These are phyloP conservation scores for Stichopus horrens DNA, from an alignment of 53 echinoderm and acorn worm genomes.

Conservation along the genomic window DNA sequence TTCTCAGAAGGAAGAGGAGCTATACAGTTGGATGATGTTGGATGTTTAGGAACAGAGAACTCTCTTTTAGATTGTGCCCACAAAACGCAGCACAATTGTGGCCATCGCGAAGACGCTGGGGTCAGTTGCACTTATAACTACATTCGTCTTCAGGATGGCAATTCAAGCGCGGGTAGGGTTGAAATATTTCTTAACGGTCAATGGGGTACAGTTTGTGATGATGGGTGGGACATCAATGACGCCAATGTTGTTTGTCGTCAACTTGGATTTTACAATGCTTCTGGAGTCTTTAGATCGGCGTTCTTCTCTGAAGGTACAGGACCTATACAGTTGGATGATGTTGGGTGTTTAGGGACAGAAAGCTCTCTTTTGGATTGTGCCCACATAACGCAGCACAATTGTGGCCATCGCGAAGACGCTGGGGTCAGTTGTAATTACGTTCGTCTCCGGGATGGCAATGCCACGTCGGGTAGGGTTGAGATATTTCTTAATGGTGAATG, in stretches of 20 bases:
- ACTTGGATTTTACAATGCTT: not conserved
- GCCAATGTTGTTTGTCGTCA: not conserved
- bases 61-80: conserved; percentile 67
- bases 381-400: conserved; percentile 1
- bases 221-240: not conserved
- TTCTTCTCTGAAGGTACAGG: conserved; percentile 26
- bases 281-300: not conserved
- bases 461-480: too few species aligned
- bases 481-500: too few species aligned
- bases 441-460: too few species aligned
- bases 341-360: not conserved
- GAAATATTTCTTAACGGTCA: not conserved
- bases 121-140: conserved; percentile 58
- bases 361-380: conserved; percentile 5
- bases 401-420: conserved; percentile 16
- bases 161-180: not conserved
- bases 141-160: not conserved
- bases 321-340: not conserved
- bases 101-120: conserved; percentile 79
- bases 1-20: conserved; percentile 70
- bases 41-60: conserved; percentile 60
- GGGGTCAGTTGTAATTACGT: not conserved
- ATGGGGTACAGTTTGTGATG: not conserved
- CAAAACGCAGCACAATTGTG: conserved; percentile 76
- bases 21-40: conserved; percentile 71